A percentile compares a stretch with the other conserved stretches of the same genome.
Evolutionary conservation across 2,888 invertebrate genomes (phyloP).

Genomic region (Theristus sp.): DNA sequence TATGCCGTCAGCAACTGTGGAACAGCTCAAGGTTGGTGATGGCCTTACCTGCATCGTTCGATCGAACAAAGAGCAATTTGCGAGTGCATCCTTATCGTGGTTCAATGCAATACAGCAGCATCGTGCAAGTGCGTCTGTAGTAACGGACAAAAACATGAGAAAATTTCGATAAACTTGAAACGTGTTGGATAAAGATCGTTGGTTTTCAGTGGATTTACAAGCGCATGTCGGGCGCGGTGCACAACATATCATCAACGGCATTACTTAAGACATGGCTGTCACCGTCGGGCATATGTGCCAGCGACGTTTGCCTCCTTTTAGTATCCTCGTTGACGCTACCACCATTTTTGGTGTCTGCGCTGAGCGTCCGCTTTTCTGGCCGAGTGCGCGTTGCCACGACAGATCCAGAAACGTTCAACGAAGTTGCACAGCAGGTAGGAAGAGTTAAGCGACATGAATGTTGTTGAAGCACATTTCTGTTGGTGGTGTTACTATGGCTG

Average conservation of each 20-base stretch:
- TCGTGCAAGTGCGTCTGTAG: neutral
- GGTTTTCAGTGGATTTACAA: conserved; percentile 2
- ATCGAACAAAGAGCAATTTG: conserved; percentile 35
- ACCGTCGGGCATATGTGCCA: neutral
- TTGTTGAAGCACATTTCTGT: no score
- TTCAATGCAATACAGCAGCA: neutral
- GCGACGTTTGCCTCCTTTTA: conserved; percentile 31
- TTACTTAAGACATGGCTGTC: neutral
- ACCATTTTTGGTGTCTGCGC: conserved; percentile 38
- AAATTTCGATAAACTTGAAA: no score
- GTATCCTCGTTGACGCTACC: conserved; percentile 33
- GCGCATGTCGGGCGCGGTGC: neutral
- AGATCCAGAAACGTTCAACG: conserved; percentile 11
- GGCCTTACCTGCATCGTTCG: conserved; percentile 33
- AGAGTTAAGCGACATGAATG: no score
- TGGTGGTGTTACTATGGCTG: no score
- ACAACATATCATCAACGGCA: neutral
- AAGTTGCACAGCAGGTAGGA: neutral
- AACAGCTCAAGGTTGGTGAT: conserved; percentile 33
- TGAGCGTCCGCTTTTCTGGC: conserved; percentile 39
- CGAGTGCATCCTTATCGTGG: conserved; percentile 27
- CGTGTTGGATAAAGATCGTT: no score
- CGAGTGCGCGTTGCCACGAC: conserved; percentile 35
- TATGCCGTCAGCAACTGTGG: conserved; percentile 37
- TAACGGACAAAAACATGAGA: neutral